Percentiles rank a stretch among this genome's conserved stretches.
Conservation (phyloP, 2,797 vertebrate genomes). For the Anas bernieri region DNA sequence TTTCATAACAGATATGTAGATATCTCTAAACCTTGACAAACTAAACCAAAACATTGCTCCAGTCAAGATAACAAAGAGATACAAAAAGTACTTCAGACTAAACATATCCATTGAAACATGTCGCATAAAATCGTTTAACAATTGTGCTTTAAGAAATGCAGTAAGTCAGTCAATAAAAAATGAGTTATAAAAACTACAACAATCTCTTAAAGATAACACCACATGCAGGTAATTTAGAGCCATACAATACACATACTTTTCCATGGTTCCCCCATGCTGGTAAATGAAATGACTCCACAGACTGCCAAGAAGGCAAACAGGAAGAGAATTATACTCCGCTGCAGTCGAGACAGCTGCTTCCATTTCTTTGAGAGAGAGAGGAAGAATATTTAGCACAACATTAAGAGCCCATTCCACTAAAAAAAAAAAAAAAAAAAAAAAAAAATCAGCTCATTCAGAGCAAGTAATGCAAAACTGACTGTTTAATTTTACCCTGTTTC, state of each 20-base stretch:
- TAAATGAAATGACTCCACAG: slow-evolving; percentile 82
- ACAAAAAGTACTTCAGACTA: neutral
- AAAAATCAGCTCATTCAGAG: neutral
- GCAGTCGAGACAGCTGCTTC: slow-evolving; percentile 93
- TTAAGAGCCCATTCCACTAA: neutral
- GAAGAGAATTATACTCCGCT: slow-evolving; percentile 88
- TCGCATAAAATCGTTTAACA: neutral
- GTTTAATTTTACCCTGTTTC: neutral
- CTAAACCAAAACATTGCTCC: neutral
- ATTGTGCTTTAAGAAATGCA: neutral
- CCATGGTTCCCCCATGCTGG: slow-evolving; percentile 81
- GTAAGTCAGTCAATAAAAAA: neutral
- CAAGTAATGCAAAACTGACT: neutral
- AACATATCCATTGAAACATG: neutral
- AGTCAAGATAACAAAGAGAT: neutral
- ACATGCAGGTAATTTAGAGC: neutral
- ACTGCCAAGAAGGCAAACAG: slow-evolving; percentile 80
- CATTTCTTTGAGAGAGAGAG: slow-evolving; percentile 84
- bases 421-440: no score
- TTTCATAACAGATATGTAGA: no score
- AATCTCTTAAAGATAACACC: neutral
- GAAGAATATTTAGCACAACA: neutral
- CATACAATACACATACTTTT: slow-evolving; percentile 77
- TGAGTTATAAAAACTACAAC: neutral
- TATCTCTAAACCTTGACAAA: neutral